Evolutionary conservation across 2,888 invertebrate genomes (phyloP).

Genomic region (Diarsia rubi): DNA sequence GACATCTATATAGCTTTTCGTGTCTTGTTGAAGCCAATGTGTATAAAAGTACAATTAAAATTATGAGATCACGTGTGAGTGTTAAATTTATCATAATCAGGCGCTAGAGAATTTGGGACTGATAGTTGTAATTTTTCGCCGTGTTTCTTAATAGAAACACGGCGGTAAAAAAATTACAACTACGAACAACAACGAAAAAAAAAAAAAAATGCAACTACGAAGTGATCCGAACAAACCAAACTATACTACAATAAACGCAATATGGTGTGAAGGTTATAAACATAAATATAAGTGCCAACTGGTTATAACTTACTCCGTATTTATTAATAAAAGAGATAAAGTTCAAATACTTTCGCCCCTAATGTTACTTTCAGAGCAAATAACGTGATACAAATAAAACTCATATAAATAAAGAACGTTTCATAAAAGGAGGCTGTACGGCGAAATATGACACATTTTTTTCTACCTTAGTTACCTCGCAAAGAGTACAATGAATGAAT

Average conservation of each 20-base stretch:
- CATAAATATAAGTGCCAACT: not conserved
- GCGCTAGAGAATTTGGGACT: not conserved
- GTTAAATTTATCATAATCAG: not conserved
- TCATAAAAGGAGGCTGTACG: not conserved
- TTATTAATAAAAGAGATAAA: not conserved
- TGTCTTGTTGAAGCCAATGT: not conserved
- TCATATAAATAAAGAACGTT: slow-evolving; percentile 15
- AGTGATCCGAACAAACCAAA: not conserved
- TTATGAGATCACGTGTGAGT: not conserved
- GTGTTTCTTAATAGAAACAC: no score
- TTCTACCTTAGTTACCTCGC: slow-evolving; percentile 52
- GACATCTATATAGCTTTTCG: not conserved
- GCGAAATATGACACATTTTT: slow-evolving; percentile 42
- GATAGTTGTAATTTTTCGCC: not conserved
- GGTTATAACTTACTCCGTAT: not conserved
- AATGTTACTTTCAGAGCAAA: slow-evolving; percentile 14
- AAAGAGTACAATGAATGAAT: slow-evolving; percentile 58
- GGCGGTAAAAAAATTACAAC: no score
- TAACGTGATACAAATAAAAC: slow-evolving; percentile 19
- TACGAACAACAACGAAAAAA: no score
- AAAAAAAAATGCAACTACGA: no score
- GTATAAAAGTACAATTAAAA: not conserved
- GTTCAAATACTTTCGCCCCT: slow-evolving; percentile 5
- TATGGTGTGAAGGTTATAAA: not conserved
- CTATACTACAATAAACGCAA: not conserved